These are phyloP conservation scores for Apis laboriosa DNA, from an alignment of 1,140 invertebrate species.

Conservation along the genomic window DNA sequence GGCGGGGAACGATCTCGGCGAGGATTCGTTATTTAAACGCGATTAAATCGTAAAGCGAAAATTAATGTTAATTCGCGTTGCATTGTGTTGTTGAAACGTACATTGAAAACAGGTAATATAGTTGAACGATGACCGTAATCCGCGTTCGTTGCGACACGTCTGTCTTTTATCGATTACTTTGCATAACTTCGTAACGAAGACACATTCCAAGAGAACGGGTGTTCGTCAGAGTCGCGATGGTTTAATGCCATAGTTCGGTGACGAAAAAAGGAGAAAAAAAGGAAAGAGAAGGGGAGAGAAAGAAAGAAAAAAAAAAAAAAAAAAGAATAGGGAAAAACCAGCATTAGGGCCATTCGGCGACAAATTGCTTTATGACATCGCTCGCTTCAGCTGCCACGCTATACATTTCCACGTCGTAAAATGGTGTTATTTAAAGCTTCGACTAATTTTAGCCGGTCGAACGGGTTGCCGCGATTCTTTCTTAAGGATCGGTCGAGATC, in stretches of 20 bases:
- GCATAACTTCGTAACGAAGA: slow-evolving; percentile 18
- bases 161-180: slow-evolving; percentile 40
- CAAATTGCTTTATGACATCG: slow-evolving; percentile 61
- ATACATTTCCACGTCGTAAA: slow-evolving; percentile 63
- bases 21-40: slow-evolving; percentile 47
- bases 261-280: neutral
- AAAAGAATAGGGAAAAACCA: neutral
- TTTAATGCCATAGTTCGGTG: neutral
- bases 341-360: slow-evolving; percentile 20
- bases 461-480: slow-evolving; percentile 30
- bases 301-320: too few species aligned
- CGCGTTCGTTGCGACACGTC: slow-evolving; percentile 17
- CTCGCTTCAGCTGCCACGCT: slow-evolving; percentile 31
- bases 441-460: slow-evolving; percentile 65
- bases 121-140: slow-evolving; percentile 18
- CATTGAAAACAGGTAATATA: neutral
- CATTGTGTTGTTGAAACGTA: neutral
- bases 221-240: neutral
- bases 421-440: slow-evolving; percentile 57
- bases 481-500: neutral
- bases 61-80: neutral
- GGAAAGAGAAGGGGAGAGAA: neutral
- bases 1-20: slow-evolving; percentile 28
- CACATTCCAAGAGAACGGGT: too few species aligned
- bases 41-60: neutral